phyloP scores from a whole-genome alignment of 2,113 vertebrate species.

The Hippocampus comes region DNA sequence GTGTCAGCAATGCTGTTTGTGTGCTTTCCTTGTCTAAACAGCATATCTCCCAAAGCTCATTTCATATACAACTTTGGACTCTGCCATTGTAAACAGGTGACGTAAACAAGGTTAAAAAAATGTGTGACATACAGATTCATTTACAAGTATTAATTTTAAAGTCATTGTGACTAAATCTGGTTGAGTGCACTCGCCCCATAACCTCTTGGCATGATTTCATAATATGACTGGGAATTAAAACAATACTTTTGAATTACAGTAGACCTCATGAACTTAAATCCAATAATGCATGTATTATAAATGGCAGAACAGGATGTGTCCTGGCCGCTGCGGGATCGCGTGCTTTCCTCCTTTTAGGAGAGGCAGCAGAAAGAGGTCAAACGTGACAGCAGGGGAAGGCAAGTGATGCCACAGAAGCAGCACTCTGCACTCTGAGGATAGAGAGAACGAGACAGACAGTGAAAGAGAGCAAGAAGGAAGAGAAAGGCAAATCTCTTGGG shows the following conservation, averaged over 20 bases:
- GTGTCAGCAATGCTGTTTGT: conserved; percentile 62
- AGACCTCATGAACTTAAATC: conserved; percentile 34
- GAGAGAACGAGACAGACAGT: conserved; percentile 15
- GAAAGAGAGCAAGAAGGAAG: conserved; percentile 4
- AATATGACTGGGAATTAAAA: background rate
- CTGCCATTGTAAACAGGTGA: conserved; percentile 43
- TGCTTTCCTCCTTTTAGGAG: conserved; percentile 63
- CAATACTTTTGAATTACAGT: conserved; percentile 15
- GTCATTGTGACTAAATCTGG: background rate
- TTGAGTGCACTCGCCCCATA: background rate
- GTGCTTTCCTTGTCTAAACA: conserved; percentile 64
- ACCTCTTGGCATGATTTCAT: background rate
- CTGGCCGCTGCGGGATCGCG: conserved; percentile 49
- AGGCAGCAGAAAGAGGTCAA: conserved; percentile 68
- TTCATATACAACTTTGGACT: conserved; percentile 54
- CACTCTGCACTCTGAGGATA: conserved; percentile 50
- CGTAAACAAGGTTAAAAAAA: conserved; percentile 41
- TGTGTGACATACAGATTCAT: conserved; percentile 25
- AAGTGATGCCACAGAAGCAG: conserved; percentile 49
- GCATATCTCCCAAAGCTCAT: conserved; percentile 53
- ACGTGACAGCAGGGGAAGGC: conserved; percentile 61
- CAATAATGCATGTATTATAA: conserved; percentile 52
- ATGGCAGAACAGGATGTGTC: conserved; percentile 39
- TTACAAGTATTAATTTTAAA: conserved; percentile 26
- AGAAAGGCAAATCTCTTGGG: conserved; percentile 49